Evolutionary conservation across 2,888 invertebrate species (phyloP).

Genomic region (Encarsia formosa): DNA sequence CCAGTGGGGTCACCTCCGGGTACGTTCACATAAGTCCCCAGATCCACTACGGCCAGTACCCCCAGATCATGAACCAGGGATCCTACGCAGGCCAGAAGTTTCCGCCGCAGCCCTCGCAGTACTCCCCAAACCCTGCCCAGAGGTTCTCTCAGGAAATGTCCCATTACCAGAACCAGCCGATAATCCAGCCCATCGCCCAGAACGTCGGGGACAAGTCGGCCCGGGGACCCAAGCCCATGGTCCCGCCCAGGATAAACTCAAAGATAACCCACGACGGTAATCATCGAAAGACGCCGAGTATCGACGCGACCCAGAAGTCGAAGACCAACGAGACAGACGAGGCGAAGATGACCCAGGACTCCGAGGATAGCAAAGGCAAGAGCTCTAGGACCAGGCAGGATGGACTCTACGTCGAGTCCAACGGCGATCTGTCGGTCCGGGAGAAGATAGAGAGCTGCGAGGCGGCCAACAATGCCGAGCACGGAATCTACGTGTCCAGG

Average conservation of each 20-base stretch:
- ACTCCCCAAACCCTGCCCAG: slow-evolving; percentile 45
- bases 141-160: slow-evolving; percentile 45
- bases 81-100: not conserved
- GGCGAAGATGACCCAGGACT: slow-evolving; percentile 14
- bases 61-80: slow-evolving; percentile 40
- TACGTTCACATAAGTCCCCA: slow-evolving; percentile 33
- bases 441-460: slow-evolving; percentile 32
- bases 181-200: slow-evolving; percentile 47
- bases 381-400: slow-evolving; percentile 47
- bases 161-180: slow-evolving; percentile 47
- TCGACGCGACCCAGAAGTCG: slow-evolving; percentile 34
- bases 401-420: slow-evolving; percentile 45
- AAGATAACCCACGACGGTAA: slow-evolving; percentile 46
- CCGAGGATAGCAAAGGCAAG: slow-evolving; percentile 29
- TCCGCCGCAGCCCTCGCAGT: slow-evolving; percentile 34
- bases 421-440: slow-evolving; percentile 40
- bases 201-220: slow-evolving; percentile 41
- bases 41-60: slow-evolving; percentile 45
- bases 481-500: slow-evolving; percentile 41
- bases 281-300: slow-evolving; percentile 41
- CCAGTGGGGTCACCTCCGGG: slow-evolving; percentile 33
- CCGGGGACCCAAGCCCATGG: slow-evolving; percentile 47
- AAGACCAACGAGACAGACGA: slow-evolving; percentile 11
- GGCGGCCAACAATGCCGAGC: slow-evolving; percentile 1
- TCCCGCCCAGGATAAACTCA: slow-evolving; percentile 46